A percentile compares a stretch with the other conserved stretches of the same genome.
phyloP scores from a whole-genome alignment of 1,140 invertebrate genomes.

The Drosophila quadrilineata region DNA sequence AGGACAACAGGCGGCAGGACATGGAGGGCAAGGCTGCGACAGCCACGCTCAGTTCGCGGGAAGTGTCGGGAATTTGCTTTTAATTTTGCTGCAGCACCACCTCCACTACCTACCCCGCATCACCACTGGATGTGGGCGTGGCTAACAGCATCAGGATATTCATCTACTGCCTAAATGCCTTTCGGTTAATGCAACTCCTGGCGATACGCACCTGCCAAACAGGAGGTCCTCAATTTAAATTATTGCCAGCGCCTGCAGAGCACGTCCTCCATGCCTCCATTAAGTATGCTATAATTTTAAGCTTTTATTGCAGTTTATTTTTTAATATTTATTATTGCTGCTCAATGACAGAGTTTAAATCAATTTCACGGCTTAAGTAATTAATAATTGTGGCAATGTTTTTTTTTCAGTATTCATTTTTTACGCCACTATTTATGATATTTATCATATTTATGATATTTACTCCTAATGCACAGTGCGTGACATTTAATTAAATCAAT shows the following conservation, averaged over 20 bases:
- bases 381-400: background rate
- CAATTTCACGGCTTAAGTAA: background rate
- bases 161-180: slow-evolving; percentile 45
- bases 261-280: too few species aligned
- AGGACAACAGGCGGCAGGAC: slow-evolving; percentile 33
- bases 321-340: slow-evolving; percentile 1
- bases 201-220: slow-evolving; percentile 53
- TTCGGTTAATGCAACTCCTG: slow-evolving; percentile 55
- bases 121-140: slow-evolving; percentile 32
- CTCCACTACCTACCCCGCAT: slow-evolving; percentile 1
- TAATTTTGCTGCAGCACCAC: slow-evolving; percentile 50
- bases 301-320: slow-evolving; percentile 13
- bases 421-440: background rate
- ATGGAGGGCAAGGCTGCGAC: too few species aligned
- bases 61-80: slow-evolving; percentile 74
- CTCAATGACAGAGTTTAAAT: slow-evolving; percentile 11
- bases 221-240: slow-evolving; percentile 28
- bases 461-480: background rate
- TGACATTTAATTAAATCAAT: background rate
- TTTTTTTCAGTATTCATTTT: background rate
- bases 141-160: background rate
- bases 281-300: slow-evolving; percentile 5
- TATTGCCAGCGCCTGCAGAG: too few species aligned
- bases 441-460: too few species aligned
- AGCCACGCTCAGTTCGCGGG: slow-evolving; percentile 24